These are phyloP conservation scores for Argyrosomus regius DNA, from an alignment of 2,797 vertebrate species.

Conservation along the genomic window DNA sequence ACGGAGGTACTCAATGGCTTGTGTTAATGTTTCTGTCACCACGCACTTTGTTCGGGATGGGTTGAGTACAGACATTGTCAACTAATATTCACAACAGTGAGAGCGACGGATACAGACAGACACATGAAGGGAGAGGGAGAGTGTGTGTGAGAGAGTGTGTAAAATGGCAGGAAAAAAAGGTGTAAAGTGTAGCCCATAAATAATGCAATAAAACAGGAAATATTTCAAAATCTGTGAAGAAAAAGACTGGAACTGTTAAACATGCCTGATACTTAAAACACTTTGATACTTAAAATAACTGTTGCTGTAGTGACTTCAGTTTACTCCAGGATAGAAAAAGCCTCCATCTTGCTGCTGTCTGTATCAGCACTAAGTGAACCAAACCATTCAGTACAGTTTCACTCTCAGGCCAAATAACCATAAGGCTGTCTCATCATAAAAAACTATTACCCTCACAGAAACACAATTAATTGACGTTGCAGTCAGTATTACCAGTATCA, in stretches of 20 bases:
- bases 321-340: conserved; percentile 8
- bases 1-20: conserved; percentile 74
- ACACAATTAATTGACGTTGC: conserved; percentile 42
- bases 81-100: conserved; percentile 48
- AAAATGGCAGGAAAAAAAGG: conserved; percentile 30
- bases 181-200: conserved; percentile 32
- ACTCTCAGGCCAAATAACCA: conserved; percentile 42
- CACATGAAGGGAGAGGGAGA: neutral
- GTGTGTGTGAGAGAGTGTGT: neutral
- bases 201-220: conserved; percentile 30
- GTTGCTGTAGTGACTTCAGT: conserved; percentile 18
- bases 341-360: conserved; percentile 10
- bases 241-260: conserved; percentile 14
- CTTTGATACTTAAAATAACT: conserved; percentile 40
- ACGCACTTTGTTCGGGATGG: conserved; percentile 73
- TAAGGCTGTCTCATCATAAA: conserved; percentile 29
- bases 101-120: conserved; percentile 55
- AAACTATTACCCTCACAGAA: conserved; percentile 9
- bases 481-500: neutral
- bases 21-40: conserved; percentile 81
- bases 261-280: conserved; percentile 25
- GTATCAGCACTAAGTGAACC: conserved; percentile 15
- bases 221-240: conserved; percentile 26
- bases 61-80: conserved; percentile 79
- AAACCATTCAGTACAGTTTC: conserved; percentile 46